These are phyloP conservation scores for Criorhina ranunculi DNA, from an alignment of 2,888 invertebrate genomes.

Conservation along the genomic window DNA sequence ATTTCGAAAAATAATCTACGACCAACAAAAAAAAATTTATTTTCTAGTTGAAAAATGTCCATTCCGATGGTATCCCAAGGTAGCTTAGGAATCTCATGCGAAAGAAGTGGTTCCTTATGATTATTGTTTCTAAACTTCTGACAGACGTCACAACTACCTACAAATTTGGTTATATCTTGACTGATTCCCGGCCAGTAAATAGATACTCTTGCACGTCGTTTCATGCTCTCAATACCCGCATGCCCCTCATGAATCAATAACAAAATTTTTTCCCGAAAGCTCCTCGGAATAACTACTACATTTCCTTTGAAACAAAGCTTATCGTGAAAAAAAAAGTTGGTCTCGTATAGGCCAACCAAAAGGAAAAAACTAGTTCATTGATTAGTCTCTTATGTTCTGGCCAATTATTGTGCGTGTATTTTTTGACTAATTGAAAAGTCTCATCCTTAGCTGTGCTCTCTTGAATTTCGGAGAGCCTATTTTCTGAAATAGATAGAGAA, in stretches of 20 bases:
- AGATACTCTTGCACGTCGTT: conserved; percentile 8
- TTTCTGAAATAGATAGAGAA: conserved; percentile 25
- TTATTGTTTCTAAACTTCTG: conserved; percentile 54
- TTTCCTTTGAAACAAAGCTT: conserved; percentile 17
- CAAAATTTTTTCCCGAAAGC: not conserved
- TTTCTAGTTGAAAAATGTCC: conserved; percentile 65
- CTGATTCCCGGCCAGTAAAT: conserved; percentile 22
- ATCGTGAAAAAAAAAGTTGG: conserved; percentile 18
- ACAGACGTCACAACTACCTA: conserved; percentile 60
- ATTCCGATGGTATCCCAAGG: conserved; percentile 44
- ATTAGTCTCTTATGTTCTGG: not conserved
- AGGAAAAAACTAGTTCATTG: not conserved
- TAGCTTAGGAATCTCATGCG: conserved; percentile 31
- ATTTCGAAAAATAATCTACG: conserved; percentile 70
- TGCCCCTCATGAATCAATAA: conserved; percentile 17
- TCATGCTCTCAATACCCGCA: conserved; percentile 25
- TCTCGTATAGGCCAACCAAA: conserved; percentile 19
- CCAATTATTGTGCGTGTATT: not conserved
- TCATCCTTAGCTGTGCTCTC: conserved; percentile 8
- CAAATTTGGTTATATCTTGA: conserved; percentile 45
- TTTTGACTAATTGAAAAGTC: conserved; percentile 20
- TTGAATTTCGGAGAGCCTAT: conserved; percentile 19
- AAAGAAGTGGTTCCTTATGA: conserved; percentile 38
- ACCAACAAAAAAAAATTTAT: conserved; percentile 51
- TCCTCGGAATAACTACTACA: conserved; percentile 2